Conservation (phyloP, 2,888 invertebrate species). For the Drosophila ezoana region DNA sequence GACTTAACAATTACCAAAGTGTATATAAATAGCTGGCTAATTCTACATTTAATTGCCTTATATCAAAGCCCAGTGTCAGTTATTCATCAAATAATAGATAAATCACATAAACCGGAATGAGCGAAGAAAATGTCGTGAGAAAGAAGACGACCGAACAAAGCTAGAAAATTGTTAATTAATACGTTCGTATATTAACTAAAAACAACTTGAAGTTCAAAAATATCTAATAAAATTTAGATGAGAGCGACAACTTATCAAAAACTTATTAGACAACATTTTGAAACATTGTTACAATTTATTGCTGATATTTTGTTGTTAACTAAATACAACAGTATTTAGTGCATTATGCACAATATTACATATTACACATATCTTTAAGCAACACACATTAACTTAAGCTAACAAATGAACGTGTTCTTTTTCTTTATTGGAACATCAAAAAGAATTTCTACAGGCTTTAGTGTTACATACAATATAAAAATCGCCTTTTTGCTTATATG, state of each 20-base stretch:
- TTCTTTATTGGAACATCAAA: not conserved
- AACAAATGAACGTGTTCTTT: slow-evolving; percentile 1
- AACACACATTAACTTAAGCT: slow-evolving; percentile 30
- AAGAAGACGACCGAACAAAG: not conserved
- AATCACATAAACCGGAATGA: slow-evolving; percentile 37
- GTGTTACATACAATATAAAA: slow-evolving; percentile 41
- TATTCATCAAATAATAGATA: slow-evolving; percentile 32
- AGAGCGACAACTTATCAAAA: too few species aligned
- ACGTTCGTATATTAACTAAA: too few species aligned
- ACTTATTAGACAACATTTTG: not conserved
- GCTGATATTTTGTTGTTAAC: slow-evolving; percentile 66
- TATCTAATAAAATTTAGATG: too few species aligned
- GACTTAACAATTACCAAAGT: slow-evolving; percentile 36
- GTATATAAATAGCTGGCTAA: slow-evolving; percentile 26
- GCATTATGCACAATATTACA: slow-evolving; percentile 37
- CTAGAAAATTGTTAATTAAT: not conserved
- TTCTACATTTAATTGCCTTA: slow-evolving; percentile 49
- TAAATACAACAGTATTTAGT: slow-evolving; percentile 61
- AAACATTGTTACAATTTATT: slow-evolving; percentile 71
- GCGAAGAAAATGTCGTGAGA: slow-evolving; percentile 1
- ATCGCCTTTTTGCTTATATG: slow-evolving; percentile 6
- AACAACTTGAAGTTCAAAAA: too few species aligned
- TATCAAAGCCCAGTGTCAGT: slow-evolving; percentile 27
- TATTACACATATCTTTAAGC: slow-evolving; percentile 43
- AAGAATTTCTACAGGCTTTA: slow-evolving; percentile 27